These are phyloP conservation scores for Vulpes ferrilata DNA, from an alignment of 2,113 vertebrate genomes.

Conservation along the genomic window DNA sequence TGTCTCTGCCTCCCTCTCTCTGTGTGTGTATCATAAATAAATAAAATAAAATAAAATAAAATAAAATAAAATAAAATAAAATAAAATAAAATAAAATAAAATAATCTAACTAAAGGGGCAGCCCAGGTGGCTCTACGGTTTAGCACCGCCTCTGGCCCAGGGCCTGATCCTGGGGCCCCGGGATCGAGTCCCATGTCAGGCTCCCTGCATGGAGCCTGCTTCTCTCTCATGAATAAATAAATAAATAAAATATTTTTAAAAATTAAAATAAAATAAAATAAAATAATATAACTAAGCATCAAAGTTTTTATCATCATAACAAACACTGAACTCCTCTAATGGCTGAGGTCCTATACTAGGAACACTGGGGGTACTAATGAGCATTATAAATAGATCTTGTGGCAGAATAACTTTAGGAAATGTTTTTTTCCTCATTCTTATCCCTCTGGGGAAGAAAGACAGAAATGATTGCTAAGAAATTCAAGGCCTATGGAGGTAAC, in stretches of 20 bases:
- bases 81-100: too few species aligned
- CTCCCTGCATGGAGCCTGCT: too few species aligned
- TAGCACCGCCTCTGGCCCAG: too few species aligned
- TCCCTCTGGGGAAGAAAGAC: background rate
- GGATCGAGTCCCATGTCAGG: too few species aligned
- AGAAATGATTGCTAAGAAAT: conserved; percentile 53
- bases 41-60: too few species aligned
- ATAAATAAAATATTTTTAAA: too few species aligned
- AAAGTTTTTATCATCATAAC: background rate
- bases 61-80: too few species aligned
- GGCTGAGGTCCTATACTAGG: background rate
- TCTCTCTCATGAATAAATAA: too few species aligned
- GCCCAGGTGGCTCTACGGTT: too few species aligned
- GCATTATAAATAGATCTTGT: background rate
- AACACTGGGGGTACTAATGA: background rate
- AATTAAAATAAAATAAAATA: background rate
- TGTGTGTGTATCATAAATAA: too few species aligned
- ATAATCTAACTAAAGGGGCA: background rate
- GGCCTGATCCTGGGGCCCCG: too few species aligned
- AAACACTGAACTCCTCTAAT: background rate
- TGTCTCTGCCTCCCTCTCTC: too few species aligned
- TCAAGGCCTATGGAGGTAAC: background rate
- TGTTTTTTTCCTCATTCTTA: background rate
- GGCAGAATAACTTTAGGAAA: conserved; percentile 37
- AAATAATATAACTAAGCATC: background rate